Evolutionary conservation across 2,113 vertebrate species (phyloP), one percentile per base, ranked within the genome.

Genomic region (Rhinolophus ferrumequinum): DNA sequence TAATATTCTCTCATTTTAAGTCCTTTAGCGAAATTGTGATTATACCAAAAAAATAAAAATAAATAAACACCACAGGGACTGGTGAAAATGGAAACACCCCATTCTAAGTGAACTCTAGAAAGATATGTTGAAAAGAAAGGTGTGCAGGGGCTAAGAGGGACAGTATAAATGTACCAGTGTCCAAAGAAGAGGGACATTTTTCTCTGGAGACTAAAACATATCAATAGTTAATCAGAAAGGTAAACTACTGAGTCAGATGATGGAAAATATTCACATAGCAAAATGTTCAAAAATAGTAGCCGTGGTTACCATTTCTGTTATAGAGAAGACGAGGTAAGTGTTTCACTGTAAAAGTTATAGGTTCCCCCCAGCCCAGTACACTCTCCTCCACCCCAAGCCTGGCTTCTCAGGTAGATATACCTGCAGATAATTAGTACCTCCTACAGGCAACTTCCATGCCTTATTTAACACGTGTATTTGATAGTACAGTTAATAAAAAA

Each of bases 141-240:
- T 9, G 5, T 0, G 11, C 18, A 15, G 26, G 14, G 38, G 26
- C 0, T 4, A 1, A 6, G 54, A 86, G 28, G 30, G n/a, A 15
- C 13, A 15, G 8, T 50, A 28, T 5, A 5, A 15, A 50, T 0
- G 0, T 2, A 9, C 6, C 4, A 0, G 18, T 14, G 28, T 44
- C 54, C 26, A 24, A 19, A 54, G 62, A 54, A 70, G 60, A 19
- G 33, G 10, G 5, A 6, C 3, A 1, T 24, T 90, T 44, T 86
- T 52, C 38, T 50, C 38, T 66, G 44, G 21, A 4, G 38, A 73
- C 19, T 33, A 18, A 60, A 15, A 72, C 26, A 2, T 22, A 24
- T 15, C 26, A 38, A 26, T 3, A 30, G 4, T 15, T 72, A 50
- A 41, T n/a, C 50, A 24, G 56, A 62, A 90, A 79, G 56, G 6